A percentile compares a stretch with the other conserved stretches of the same genome.
Evolutionary conservation across 2,888 invertebrate species (phyloP).

Genomic region (Drosophila antonietae): DNA sequence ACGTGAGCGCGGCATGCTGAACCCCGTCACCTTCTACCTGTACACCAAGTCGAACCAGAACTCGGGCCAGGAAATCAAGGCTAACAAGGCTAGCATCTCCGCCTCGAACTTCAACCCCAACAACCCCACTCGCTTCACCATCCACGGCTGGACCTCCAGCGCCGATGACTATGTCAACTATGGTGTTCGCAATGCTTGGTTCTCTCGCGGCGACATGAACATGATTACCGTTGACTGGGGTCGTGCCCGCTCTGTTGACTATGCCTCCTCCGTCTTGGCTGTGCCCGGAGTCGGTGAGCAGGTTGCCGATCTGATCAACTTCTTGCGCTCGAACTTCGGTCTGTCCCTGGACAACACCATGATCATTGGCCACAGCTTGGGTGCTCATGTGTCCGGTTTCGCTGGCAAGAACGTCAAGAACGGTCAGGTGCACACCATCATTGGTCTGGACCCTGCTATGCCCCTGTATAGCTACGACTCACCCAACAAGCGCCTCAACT

Average conservation of each 20-base stretch:
- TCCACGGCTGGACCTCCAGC: constrained; percentile 87
- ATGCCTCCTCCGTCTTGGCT: constrained; percentile 85
- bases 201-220: constrained; percentile 86
- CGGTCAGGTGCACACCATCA: constrained; percentile 87
- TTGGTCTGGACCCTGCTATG: constrained; percentile 84
- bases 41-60: constrained; percentile 71
- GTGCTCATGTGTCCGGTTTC: constrained; percentile 87
- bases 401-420: constrained; percentile 86
- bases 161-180: constrained; percentile 65
- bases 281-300: constrained; percentile 75
- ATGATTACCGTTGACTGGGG: constrained; percentile 88
- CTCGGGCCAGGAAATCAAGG: constrained; percentile 60
- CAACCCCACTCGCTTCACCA: constrained; percentile 71
- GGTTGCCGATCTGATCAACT: constrained; percentile 78
- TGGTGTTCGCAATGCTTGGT: constrained; percentile 85
- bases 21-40: constrained; percentile 74
- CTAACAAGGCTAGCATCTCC: constrained; percentile 46
- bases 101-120: constrained; percentile 63
- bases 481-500: constrained; percentile 66
- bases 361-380: constrained; percentile 87
- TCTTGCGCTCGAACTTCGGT: constrained; percentile 85
- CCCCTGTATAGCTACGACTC: constrained; percentile 73
- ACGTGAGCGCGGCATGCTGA: constrained; percentile 49
- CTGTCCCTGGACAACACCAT: constrained; percentile 85
- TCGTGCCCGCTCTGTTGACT: constrained; percentile 86